Evolutionary conservation across 2,113 vertebrate species (phyloP).

Genomic region (Psilopsiagon aurifrons): DNA sequence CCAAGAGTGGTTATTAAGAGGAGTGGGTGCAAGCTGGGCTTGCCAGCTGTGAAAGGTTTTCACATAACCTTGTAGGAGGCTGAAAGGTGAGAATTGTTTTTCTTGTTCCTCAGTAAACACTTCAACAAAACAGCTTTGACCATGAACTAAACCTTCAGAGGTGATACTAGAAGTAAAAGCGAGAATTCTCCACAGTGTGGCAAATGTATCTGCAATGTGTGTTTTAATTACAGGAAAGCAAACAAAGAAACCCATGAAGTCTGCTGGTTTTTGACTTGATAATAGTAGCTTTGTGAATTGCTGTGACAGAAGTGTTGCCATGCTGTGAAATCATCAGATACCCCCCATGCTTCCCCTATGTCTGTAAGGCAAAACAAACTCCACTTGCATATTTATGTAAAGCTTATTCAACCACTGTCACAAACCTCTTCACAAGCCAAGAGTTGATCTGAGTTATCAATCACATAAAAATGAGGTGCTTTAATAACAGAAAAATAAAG

Average conservation of each 20-base stretch:
- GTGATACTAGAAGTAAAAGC: background rate
- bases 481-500: background rate
- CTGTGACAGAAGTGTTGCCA: background rate
- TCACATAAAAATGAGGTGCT: background rate
- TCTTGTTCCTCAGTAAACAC: background rate
- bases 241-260: background rate
- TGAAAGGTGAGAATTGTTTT: constrained; percentile 35
- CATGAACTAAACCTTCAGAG: background rate
- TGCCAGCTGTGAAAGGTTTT: background rate
- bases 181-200: background rate
- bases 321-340: constrained; percentile 18
- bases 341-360: background rate
- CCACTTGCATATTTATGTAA: background rate
- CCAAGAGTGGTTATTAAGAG: background rate
- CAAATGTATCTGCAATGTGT: fast-evolving
- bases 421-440: background rate
- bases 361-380: background rate
- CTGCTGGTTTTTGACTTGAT: background rate
- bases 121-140: background rate
- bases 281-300: background rate
- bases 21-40: background rate
- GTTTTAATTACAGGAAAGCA: constrained; percentile 39
- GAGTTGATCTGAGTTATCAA: background rate
- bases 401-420: background rate
- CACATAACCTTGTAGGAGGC: background rate